Conservation (phyloP, 2,888 invertebrate species). For the Cerceris rybyensis region DNA sequence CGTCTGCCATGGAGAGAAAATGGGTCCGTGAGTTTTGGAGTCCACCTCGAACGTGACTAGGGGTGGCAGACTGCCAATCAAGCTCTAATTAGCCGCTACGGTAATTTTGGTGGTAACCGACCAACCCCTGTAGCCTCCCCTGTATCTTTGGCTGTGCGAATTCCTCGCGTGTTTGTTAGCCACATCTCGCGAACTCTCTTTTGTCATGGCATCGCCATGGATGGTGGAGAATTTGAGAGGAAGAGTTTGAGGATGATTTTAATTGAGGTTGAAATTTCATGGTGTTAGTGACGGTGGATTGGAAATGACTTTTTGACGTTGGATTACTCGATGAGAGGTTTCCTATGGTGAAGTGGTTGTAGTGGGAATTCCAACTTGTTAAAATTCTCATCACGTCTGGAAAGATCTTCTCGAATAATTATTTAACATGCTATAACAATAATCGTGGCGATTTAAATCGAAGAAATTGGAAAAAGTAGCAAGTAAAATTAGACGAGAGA, state of each 20-base stretch:
- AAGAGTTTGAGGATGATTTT: too few species aligned
- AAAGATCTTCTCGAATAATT: not conserved
- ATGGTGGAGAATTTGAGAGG: too few species aligned
- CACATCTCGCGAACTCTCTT: not conserved
- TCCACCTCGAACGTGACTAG: conserved; percentile 32
- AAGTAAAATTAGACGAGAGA: too few species aligned
- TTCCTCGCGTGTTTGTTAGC: conserved; percentile 21
- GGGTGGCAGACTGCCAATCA: conserved; percentile 72
- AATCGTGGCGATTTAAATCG: not conserved
- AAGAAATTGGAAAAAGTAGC: not conserved
- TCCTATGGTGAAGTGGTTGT: too few species aligned
- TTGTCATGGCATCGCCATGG: not conserved
- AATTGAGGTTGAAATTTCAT: too few species aligned
- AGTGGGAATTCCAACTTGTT: too few species aligned
- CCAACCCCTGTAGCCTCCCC: conserved; percentile 42
- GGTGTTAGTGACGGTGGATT: not conserved
- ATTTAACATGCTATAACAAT: too few species aligned
- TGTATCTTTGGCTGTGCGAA: conserved; percentile 35
- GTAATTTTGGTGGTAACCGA: conserved; percentile 60
- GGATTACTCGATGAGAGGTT: not conserved
- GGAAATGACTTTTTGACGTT: not conserved
- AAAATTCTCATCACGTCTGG: not conserved
- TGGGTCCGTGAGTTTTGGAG: conserved; percentile 12
- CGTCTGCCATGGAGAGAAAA: conserved; percentile 13
- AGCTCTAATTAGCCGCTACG: conserved; percentile 76